Evolutionary conservation across 2,888 invertebrate genomes (phyloP).

Genomic region (Eupithecia subumbrata): DNA sequence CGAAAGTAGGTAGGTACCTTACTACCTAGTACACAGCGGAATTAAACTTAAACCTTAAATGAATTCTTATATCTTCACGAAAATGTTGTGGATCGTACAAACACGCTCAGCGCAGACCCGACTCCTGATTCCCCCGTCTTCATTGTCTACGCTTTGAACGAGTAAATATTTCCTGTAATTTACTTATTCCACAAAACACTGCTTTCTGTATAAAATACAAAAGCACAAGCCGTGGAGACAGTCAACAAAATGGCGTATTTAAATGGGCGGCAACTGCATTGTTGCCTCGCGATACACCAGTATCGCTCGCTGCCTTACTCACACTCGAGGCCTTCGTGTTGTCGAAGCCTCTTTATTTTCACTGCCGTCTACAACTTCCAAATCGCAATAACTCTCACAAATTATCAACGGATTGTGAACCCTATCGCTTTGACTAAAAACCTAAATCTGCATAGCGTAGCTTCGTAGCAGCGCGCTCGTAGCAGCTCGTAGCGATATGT

Average conservation of each 20-base stretch:
- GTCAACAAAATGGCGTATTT: constrained; percentile 84
- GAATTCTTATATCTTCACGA: background rate
- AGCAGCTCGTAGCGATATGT: constrained; percentile 61
- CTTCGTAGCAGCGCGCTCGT: constrained; percentile 49
- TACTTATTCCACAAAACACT: constrained; percentile 77
- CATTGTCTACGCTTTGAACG: constrained; percentile 63
- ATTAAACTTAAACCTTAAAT: background rate
- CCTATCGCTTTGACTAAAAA: constrained; percentile 42
- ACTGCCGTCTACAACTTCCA: constrained; percentile 54
- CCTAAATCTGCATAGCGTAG: constrained; percentile 39
- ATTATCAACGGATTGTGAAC: constrained; percentile 42
- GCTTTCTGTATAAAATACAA: constrained; percentile 77
- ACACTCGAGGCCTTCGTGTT: constrained; percentile 54
- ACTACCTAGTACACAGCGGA: background rate
- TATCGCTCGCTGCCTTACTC: constrained; percentile 63
- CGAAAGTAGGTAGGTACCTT: background rate
- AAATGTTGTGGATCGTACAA: constrained; percentile 35
- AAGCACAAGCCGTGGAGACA: constrained; percentile 74
- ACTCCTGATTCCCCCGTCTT: constrained; percentile 42
- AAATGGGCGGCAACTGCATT: constrained; percentile 83
- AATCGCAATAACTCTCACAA: constrained; percentile 54
- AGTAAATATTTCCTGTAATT: constrained; percentile 81
- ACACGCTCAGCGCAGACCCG: constrained; percentile 33
- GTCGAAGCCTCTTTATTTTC: constrained; percentile 65
- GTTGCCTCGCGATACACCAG: constrained; percentile 66